Base-by-base conservation (phyloP, 2,888 invertebrate species). In the Oscheius sp. region DNA sequence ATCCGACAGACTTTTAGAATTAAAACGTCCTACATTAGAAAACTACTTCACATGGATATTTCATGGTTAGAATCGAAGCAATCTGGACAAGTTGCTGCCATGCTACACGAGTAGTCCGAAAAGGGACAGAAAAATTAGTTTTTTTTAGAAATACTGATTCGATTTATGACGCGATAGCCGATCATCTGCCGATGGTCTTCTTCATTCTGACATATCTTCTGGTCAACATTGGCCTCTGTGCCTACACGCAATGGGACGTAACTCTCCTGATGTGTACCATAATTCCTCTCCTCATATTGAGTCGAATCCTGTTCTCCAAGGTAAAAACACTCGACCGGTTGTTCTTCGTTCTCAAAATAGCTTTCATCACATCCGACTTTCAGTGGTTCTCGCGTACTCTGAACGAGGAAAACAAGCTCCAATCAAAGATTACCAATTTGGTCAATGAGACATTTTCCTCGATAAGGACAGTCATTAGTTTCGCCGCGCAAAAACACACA, bases 201-300 rank as follows among this genome's bases (percentile, higher is more conserved):
- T 84, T 84, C 67, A 84, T 81, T 29, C 67, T 74, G 27, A 74
- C 78, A 10, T 84, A 83, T 46, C 73, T 78, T 15, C 25, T 78
- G n/a, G 78, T 78, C 23, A 78, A 78, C 55, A 75, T 78, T 5
- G 72, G 78, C 15, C 73, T 81, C 17, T 82, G 80, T 42, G 17
- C 83, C 33, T 83, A 82, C 67, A 84, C 80, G 37, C 83, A 84
- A 70, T 85, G 85, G 85, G 82, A 85, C 68, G 84, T 84, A 27
- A 85, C 82, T 17, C 72, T 84, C 15, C 75, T 85, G 46, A 82
- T 85, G 80, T 80, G 79, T 53, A 69, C 78, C 20, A 79, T 80
- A 5, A 74, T 85, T 52, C 84, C 85, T 6, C 55, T 79, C 4
- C 73, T 81, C 39, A 80, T 81, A 50, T 42, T 79, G 27, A 80